These are phyloP conservation scores for Sylvilagus floridanus DNA, from an alignment of 2,797 vertebrate species.

Conservation along the genomic window DNA sequence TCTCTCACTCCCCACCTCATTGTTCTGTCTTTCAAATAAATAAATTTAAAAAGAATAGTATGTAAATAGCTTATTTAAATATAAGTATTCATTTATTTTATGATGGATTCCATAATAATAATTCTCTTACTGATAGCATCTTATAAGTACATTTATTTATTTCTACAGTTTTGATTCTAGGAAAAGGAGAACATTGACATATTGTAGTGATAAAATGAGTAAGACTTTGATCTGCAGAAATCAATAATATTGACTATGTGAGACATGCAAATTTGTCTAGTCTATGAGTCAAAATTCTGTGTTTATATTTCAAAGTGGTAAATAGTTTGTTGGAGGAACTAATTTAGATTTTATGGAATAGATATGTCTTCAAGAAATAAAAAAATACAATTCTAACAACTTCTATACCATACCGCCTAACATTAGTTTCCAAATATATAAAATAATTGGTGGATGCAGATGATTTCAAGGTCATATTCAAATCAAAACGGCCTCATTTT, in stretches of 20 bases:
- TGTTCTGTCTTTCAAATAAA: too few relatives aligned
- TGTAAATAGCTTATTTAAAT: conserved; percentile 1
- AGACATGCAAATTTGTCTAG: background rate
- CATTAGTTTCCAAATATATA: conserved; percentile 6
- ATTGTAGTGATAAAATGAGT: background rate
- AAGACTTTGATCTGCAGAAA: background rate
- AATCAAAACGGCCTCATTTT: background rate
- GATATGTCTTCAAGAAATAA: background rate
- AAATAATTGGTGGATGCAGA: background rate
- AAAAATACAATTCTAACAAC: background rate
- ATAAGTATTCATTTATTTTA: background rate
- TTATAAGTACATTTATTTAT: background rate
- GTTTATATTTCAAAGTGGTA: conserved; percentile 31
- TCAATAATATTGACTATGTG: background rate
- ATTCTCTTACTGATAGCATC: background rate
- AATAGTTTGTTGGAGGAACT: background rate
- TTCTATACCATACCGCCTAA: background rate
- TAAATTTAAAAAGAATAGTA: background rate
- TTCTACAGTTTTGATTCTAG: background rate
- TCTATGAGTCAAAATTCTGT: background rate
- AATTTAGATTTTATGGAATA: conserved; percentile 13
- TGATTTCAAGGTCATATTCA: background rate
- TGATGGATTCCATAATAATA: background rate
- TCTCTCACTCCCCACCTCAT: too few relatives aligned
- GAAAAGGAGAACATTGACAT: conserved; percentile 14